Percentiles rank a stretch among this genome's conserved stretches.
Conservation (phyloP, 2,888 invertebrate species). For the Eulithis prunata region DNA sequence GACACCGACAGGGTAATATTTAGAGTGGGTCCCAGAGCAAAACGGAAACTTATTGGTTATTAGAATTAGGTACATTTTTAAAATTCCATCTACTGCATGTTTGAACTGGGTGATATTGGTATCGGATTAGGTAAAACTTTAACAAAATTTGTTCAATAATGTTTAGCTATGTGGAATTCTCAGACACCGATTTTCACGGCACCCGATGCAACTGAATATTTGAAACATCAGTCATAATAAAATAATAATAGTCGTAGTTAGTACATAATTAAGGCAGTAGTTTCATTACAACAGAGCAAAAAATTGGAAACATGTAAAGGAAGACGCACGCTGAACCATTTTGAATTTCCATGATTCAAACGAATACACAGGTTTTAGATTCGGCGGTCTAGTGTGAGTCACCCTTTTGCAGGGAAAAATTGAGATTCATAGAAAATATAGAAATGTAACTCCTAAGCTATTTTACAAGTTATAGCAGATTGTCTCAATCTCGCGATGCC, state of each 20-base stretch:
- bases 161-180: neutral
- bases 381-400: constrained; percentile 9
- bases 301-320: constrained; percentile 28
- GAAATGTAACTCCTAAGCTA: constrained; percentile 23
- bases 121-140: neutral
- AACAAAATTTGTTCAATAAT: too few relatives aligned
- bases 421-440: constrained; percentile 37
- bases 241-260: too few relatives aligned
- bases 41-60: neutral
- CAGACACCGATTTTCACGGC: constrained; percentile 11
- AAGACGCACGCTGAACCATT: constrained; percentile 5
- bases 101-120: neutral
- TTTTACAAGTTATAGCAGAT: constrained; percentile 11
- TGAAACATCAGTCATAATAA: constrained; percentile 80
- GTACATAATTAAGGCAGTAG: constrained; percentile 69
- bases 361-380: neutral
- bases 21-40: constrained; percentile 36
- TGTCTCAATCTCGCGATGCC: constrained; percentile 21
- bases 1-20: constrained; percentile 58
- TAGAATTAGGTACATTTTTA: neutral
- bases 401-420: constrained; percentile 20
- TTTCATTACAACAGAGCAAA: constrained; percentile 58
- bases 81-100: neutral
- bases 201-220: constrained; percentile 43
- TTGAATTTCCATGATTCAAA: neutral